Base-by-base conservation (phyloP, 2,113 vertebrate genomes). In the Pomatostomus ruficeps region DNA sequence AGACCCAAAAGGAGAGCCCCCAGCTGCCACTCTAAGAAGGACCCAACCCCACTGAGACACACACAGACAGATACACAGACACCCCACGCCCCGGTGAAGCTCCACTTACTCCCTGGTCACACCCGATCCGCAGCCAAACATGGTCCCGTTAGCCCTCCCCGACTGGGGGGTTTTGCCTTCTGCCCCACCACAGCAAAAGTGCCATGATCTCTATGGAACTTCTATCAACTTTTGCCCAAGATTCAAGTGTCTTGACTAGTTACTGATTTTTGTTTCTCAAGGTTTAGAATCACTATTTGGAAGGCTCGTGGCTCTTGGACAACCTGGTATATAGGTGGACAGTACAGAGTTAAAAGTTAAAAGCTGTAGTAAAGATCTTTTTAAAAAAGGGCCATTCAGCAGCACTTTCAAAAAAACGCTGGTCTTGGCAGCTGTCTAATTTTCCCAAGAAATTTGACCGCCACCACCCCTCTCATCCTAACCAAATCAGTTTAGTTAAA, bases 41-140 rank as follows among this genome's bases (percentile, higher is more conserved):
- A 76, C 22, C 22, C 35, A 14, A 49, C 17, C 59, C 22, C 17
- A 40, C 20, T 33, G 35, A 40, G 35, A n/a, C 25, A 59, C 16
- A 26, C 8, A 42, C 18, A n/a, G 7, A 33, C 31, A 55, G 5
- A 54, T 18, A 28, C 13, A 45, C 43, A 45, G 3, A 24, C 46
- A 48, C 9, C 28, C 3, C 21, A 11, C 10, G 4, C 5, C 13
- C 9, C 20, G 5, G 4, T 6, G 20, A 6, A 35, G 17, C 42
- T 36, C 18, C 26, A 0, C 25, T 14, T 8, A 1, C 10, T 26
- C 17, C 26, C 49, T 7, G 42, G 4, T 35, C 66, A 23, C 38
- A 13, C 21, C 13, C 21, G 7, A 5, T 17, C 24, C 11, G 3
- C 19, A 29, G 28, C 10, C 57, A 55, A 46, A 65, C 25, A 3